phyloP scores from a whole-genome alignment of 2,113 vertebrate genomes.

The Vulpes lagopus region DNA sequence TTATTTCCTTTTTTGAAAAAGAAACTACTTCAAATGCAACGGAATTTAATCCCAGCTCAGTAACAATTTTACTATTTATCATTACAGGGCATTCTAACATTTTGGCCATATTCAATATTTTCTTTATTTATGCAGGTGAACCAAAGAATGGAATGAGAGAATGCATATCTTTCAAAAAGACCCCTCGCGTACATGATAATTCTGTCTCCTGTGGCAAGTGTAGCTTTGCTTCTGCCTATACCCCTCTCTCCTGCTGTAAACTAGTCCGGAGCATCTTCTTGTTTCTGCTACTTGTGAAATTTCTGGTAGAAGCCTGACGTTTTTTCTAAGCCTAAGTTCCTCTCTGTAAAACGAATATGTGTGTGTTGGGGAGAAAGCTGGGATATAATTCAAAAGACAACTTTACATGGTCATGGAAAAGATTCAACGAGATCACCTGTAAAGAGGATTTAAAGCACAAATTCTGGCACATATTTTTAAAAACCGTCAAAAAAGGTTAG shows the following conservation, averaged over 20 bases:
- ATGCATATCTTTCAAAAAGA: not conserved
- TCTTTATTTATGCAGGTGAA: not conserved
- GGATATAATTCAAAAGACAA: not conserved
- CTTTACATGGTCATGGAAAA: not conserved
- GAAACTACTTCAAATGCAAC: not conserved
- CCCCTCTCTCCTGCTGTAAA: not conserved
- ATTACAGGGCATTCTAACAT: not conserved
- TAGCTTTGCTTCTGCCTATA: not conserved
- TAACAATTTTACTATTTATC: not conserved
- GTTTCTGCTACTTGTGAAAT: not conserved
- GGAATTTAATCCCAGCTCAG: not conserved
- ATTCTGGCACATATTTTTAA: not conserved
- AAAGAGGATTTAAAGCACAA: not conserved
- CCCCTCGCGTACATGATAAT: not conserved
- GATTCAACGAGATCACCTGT: not conserved
- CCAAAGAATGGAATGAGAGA: not conserved
- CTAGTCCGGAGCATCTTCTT: not conserved
- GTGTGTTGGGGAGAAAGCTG: not conserved
- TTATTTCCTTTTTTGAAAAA: conserved; percentile 7
- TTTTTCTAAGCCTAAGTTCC: not conserved
- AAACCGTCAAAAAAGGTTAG: not conserved
- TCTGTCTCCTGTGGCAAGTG: not conserved
- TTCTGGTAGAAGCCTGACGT: not conserved
- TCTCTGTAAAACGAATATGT: not conserved
- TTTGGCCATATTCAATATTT: not conserved